These are phyloP conservation scores for Willowsia nigromaculata DNA, from an alignment of 2,888 invertebrate genomes.

Conservation along the genomic window DNA sequence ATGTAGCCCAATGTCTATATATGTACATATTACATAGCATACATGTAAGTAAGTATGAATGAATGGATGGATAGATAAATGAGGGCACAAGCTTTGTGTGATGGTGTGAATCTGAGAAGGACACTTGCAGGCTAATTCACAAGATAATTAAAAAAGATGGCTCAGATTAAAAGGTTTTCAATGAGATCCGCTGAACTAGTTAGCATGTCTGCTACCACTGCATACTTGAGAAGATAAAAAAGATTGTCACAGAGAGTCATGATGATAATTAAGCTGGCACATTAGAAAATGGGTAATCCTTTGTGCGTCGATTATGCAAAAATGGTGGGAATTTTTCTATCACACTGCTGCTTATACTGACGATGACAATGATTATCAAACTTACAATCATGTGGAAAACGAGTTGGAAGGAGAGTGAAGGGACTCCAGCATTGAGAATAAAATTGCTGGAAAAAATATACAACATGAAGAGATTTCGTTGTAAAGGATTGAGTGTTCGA, in stretches of 20 bases:
- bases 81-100: neutral
- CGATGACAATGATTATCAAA: conserved; percentile 1
- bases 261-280: conserved; percentile 34
- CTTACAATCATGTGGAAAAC: conserved; percentile 44
- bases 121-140: conserved; percentile 35
- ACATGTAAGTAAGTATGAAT: neutral
- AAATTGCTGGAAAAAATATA: conserved; percentile 24
- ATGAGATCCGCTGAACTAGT: conserved; percentile 15
- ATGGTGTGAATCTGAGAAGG: conserved; percentile 32
- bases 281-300: conserved; percentile 47
- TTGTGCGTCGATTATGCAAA: conserved; percentile 52
- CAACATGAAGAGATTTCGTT: neutral
- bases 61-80: conserved; percentile 14
- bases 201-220: neutral
- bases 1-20: neutral
- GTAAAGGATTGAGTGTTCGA: neutral
- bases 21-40: neutral
- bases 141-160: conserved; percentile 57
- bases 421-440: conserved; percentile 32
- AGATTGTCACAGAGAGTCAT: neutral
- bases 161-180: conserved; percentile 39
- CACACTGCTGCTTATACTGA: neutral
- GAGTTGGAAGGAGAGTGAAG: conserved; percentile 13
- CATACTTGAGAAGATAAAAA: neutral
- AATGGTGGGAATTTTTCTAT: neutral